Conservation (phyloP, 2,888 invertebrate genomes). For the Ptilodon capucinus region DNA sequence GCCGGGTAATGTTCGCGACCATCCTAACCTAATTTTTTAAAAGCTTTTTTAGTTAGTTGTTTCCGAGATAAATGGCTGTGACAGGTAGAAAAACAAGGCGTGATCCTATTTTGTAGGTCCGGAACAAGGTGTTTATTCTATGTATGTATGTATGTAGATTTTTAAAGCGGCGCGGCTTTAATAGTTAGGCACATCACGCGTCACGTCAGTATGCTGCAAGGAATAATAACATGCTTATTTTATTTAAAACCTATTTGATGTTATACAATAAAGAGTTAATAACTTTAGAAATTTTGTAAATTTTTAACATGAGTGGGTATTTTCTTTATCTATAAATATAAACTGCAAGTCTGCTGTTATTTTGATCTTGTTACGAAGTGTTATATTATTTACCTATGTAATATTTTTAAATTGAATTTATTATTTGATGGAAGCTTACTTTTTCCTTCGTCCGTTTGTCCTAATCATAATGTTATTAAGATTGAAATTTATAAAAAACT, state of each 20-base stretch:
- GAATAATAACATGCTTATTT: slow-evolving; percentile 1
- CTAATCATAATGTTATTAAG: not conserved
- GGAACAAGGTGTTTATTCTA: too few relatives aligned
- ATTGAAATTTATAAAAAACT: not conserved
- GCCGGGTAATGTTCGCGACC: too few relatives aligned
- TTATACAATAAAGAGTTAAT: too few relatives aligned
- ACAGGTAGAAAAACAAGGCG: too few relatives aligned
- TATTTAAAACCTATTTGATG: slow-evolving; percentile 11
- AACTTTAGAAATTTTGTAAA: slow-evolving; percentile 34
- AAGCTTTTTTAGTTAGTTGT: too few relatives aligned
- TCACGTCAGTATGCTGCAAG: slow-evolving; percentile 1
- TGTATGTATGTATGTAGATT: not conserved
- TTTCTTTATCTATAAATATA: too few relatives aligned
- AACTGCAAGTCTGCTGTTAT: slow-evolving; percentile 11
- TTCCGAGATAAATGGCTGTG: too few relatives aligned
- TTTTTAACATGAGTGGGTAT: slow-evolving; percentile 21
- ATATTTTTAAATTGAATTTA: slow-evolving; percentile 12
- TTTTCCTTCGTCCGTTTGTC: slow-evolving; percentile 8
- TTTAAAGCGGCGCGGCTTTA: not conserved
- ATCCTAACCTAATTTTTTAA: too few relatives aligned
- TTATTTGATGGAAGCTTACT: slow-evolving; percentile 5
- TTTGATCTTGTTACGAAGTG: slow-evolving; percentile 9
- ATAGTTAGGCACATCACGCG: not conserved
- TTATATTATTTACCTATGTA: slow-evolving; percentile 2
- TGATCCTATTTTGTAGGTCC: too few relatives aligned